Conservation (phyloP, 2,888 invertebrate species). For the Heliconius erato region DNA sequence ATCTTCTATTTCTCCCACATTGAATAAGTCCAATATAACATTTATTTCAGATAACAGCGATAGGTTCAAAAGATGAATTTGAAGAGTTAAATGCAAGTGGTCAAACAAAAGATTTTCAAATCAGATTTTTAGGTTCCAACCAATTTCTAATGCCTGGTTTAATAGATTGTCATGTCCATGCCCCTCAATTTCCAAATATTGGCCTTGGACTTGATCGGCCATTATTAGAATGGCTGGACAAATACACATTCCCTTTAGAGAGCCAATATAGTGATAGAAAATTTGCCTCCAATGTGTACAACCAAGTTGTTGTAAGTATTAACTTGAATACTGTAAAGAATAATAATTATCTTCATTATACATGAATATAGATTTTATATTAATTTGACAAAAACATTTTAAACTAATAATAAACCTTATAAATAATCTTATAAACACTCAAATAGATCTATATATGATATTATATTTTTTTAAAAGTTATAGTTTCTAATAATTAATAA, state of each 20-base stretch:
- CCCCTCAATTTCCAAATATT: slow-evolving; percentile 94
- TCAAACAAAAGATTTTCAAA: background rate
- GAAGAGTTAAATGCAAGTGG: background rate
- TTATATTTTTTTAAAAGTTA: background rate
- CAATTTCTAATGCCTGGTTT: slow-evolving; percentile 95
- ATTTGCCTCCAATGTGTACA: slow-evolving; percentile 90
- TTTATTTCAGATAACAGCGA: slow-evolving; percentile 66
- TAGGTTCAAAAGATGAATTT: slow-evolving; percentile 63
- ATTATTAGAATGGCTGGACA: slow-evolving; percentile 93
- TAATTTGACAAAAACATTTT: too few relatives aligned
- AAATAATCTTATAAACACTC: too few relatives aligned
- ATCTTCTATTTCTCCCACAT: background rate
- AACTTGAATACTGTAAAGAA: background rate
- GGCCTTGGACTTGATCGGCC: slow-evolving; percentile 93
- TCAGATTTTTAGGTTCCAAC: slow-evolving; percentile 53
- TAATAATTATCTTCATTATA: background rate
- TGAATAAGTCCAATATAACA: background rate
- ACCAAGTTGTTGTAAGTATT: slow-evolving; percentile 91
- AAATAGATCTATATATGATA: too few relatives aligned
- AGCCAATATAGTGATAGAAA: slow-evolving; percentile 88
- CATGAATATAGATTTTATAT: too few relatives aligned
- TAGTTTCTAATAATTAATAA: background rate
- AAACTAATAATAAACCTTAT: too few relatives aligned
- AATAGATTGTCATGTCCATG: slow-evolving; percentile 96
- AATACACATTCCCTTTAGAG: slow-evolving; percentile 95